phyloP scores from a whole-genome alignment of 2,797 vertebrate genomes.

The Poeciliopsis infans region DNA sequence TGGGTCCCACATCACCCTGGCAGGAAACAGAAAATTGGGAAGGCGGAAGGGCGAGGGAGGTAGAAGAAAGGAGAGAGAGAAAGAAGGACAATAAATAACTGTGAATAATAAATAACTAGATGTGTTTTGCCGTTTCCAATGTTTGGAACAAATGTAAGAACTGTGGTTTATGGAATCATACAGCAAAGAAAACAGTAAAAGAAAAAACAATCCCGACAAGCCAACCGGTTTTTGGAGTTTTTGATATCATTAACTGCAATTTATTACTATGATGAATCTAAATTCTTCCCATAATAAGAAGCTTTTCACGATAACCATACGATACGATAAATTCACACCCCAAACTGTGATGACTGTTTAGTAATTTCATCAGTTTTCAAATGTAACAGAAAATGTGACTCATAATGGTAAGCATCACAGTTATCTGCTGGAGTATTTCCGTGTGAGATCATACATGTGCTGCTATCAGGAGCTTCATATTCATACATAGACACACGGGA shows the following conservation, averaged over 20 bases:
- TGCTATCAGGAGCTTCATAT: not conserved
- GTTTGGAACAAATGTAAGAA: not conserved
- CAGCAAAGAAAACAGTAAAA: not conserved
- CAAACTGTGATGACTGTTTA: not conserved
- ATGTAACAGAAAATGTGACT: not conserved
- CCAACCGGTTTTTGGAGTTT: not conserved
- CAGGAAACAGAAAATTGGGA: slow-evolving; percentile 55
- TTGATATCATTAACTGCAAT: not conserved
- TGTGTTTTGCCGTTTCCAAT: not conserved
- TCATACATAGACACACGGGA: not conserved
- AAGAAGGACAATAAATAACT: too few species aligned
- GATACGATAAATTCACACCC: too few species aligned
- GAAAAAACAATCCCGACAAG: not conserved
- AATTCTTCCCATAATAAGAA: too few species aligned
- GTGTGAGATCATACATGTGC: not conserved
- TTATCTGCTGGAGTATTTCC: not conserved
- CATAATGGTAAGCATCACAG: not conserved
- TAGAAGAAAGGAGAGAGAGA: not conserved
- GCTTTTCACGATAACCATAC: too few species aligned
- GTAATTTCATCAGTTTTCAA: not conserved
- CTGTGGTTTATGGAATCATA: not conserved
- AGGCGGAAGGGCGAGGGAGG: not conserved
- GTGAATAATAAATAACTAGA: too few species aligned
- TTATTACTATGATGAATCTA: not conserved
- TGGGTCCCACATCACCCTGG: slow-evolving; percentile 82